Percentiles rank a stretch among this genome's conserved stretches.
Conservation (phyloP, 2,113 vertebrate genomes). For the Burhinus oedicnemus region DNA sequence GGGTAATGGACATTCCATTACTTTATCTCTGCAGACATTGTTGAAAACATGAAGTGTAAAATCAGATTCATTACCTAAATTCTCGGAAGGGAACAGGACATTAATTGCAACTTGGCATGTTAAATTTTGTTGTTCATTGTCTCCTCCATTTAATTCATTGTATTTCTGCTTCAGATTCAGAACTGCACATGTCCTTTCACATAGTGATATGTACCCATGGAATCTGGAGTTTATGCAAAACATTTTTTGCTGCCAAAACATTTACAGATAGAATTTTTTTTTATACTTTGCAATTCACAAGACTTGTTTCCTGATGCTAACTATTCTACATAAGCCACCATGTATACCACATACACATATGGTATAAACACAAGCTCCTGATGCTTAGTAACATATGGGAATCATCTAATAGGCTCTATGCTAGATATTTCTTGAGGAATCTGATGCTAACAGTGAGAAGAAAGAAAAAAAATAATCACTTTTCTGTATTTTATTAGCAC, state of each 20-base stretch:
- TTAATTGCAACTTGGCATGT: constrained; percentile 4
- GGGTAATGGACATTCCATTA: constrained; percentile 63
- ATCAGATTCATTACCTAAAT: constrained; percentile 59
- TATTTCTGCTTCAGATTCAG: neutral
- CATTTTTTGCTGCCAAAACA: neutral
- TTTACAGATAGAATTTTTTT: neutral
- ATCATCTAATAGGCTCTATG: neutral
- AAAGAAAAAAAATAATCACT: neutral
- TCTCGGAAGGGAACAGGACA: constrained; percentile 16
- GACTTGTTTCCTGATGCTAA: neutral
- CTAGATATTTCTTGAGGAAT: neutral
- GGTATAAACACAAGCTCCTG: neutral
- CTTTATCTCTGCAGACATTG: neutral
- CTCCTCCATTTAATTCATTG: constrained; percentile 36
- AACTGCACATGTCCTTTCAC: neutral
- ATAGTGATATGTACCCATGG: neutral
- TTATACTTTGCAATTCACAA: neutral
- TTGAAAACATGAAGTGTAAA: constrained; percentile 59
- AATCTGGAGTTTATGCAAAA: neutral
- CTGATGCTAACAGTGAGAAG: neutral
- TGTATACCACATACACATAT: neutral
- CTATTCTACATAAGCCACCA: neutral
- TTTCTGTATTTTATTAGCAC: neutral
- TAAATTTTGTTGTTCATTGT: neutral
- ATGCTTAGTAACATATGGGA: neutral